A percentile compares a stretch with the other conserved stretches of the same genome.
Conservation (phyloP, 2,888 invertebrate genomes). For the Diplazon laetatorius region DNA sequence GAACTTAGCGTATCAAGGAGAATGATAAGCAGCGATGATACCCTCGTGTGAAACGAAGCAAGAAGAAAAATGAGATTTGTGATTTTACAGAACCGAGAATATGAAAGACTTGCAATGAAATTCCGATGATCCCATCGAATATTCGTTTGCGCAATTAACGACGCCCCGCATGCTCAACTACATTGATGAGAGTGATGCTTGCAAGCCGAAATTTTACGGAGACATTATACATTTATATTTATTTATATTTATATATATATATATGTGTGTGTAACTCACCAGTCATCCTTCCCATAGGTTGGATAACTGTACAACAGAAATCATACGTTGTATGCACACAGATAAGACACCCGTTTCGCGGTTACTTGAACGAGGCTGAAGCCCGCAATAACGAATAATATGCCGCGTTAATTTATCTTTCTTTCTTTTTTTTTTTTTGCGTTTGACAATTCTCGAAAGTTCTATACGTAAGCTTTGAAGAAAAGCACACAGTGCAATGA, state of each 20-base stretch:
- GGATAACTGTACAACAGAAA: constrained; percentile 83
- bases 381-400: constrained; percentile 6
- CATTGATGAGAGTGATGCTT: constrained; percentile 61
- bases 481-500: constrained; percentile 21
- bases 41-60: constrained; percentile 18
- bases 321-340: constrained; percentile 77
- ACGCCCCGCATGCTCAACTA: constrained; percentile 68
- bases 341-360: constrained; percentile 42
- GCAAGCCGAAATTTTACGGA: constrained; percentile 66
- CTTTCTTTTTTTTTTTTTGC: constrained; percentile 1
- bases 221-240: constrained; percentile 45
- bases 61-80: constrained; percentile 25
- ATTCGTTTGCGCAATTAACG: constrained; percentile 24
- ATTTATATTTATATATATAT: no score
- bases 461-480: neutral
- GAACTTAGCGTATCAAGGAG: constrained; percentile 15
- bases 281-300: constrained; percentile 85
- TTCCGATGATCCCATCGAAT: neutral
- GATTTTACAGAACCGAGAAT: constrained; percentile 27
- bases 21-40: constrained; percentile 34
- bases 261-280: constrained; percentile 82
- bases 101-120: neutral
- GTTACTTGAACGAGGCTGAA: neutral
- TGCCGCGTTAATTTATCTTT: no score
- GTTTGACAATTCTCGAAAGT: constrained; percentile 2